Evolutionary conservation across 1,140 invertebrate species (phyloP), one percentile per base, ranked within the genome.

Genomic region (Brachionus angularis): DNA sequence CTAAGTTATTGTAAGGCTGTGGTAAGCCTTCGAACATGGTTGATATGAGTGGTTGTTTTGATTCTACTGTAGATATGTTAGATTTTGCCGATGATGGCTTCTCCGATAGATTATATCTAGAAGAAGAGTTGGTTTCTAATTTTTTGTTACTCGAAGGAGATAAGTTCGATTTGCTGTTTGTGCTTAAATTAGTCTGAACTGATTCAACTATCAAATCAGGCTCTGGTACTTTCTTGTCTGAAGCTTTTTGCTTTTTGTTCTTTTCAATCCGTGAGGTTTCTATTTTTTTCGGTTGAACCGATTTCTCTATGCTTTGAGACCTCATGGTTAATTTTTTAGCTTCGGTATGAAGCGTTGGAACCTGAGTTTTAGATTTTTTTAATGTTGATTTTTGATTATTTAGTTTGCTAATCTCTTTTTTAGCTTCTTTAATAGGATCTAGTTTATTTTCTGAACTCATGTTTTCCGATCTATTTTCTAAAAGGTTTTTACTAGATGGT

Each of bases 21-120:
- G 53, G 53, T 12, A 39, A 58, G 10, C 25, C 25, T 39, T 58
- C 53, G 18, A 58, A 58, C 53, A 58, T 58, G 2, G 53, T 58
- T 1, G 18, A 29, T 34, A 58, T 58, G 5, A 58, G n/a, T 7
- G 53, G 53, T n/a, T 58, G 18, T 39, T 58, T 36, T 23, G 53
- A 34, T 21, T 58, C 53, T 14, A 27, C 34, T 1, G 39, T 18
- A 39, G 2, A 25, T 23, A 39, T 36, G 14, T 29, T 23, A 4
- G 53, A 58, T 16, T 58, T 58, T 5, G 53, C 53, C 23, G 53
- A 58, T 39, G 3, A 12, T 18, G 53, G 53, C 18, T 58, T 58
- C 39, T 42, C 53, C 5, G 18, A 21, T 23, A 58, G 33, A 39
- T 21, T 58, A 12, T 39, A 4, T 8, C 53, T 31, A 39, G 33